Base-by-base conservation (phyloP, 2,797 vertebrate genomes). In the Miichthys miiuy region DNA sequence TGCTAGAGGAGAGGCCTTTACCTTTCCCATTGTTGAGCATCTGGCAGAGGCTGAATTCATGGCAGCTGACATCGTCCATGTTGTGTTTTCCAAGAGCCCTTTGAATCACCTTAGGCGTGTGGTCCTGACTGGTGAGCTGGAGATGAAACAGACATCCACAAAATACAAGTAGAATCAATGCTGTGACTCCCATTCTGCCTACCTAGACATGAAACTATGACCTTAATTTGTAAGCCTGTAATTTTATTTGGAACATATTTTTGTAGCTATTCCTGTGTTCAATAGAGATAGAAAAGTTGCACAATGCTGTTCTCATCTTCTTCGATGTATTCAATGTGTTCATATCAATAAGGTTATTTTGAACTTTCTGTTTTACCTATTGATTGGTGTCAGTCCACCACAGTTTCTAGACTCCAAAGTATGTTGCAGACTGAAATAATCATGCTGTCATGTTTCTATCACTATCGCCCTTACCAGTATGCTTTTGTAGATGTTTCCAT, bases 41-140 rank as follows among this genome's bases (percentile, higher is more conserved):
- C 92, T 98, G 97, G 58, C 90, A 94, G 72, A 98, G 96, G 85
- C 85, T 94, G 87, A 96, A 98, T 80, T 96, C 91, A 0, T 69
- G 72, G 51, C 88, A 94, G 77, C 89, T 86, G 58, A 91, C 67
- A 2, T 91, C 87, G 30, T 96, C 94, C 87, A 97, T 91, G 72
- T 94, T 94, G 94, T 97, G 97, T 58, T 98, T 98, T 73, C 96
- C 95, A 16, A 98, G 88, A 42, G 97, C 96, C 57, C 96, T 93
- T 79, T 95, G 95, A 8, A 98, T 92, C 60, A 97, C 97, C 8
- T 95, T 91, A 62, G 95, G 93, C 0, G 96, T 96, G 93, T 97
- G 97, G 86, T 98, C 97, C 92, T 98, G 97, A 84, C 96, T 97
- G 34, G 96, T 97, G 58, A 98, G 92, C 97, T 98, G 87, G 9